Evolutionary conservation across 2,888 invertebrate genomes (phyloP).

Genomic region (Acrobeloides nanus): DNA sequence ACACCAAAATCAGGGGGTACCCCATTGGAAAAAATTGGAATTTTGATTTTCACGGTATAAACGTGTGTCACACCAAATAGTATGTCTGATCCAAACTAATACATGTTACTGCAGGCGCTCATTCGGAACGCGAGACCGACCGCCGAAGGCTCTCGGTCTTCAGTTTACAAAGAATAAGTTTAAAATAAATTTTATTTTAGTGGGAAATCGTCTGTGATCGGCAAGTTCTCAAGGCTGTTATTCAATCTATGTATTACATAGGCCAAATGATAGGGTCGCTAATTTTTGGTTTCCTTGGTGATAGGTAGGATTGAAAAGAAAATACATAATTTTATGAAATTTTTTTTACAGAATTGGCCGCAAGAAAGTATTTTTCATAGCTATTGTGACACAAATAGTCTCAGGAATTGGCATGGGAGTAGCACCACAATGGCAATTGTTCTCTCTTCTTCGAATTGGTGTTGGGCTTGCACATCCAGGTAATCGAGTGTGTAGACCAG

Average conservation of each 20-base stretch:
- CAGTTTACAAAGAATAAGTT: too few relatives aligned
- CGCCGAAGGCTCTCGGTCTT: too few relatives aligned
- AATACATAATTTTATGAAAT: not conserved
- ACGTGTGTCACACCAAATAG: too few relatives aligned
- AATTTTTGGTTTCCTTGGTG: slow-evolving; percentile 51
- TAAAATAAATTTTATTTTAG: slow-evolving; percentile 21
- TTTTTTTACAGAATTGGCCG: slow-evolving; percentile 65
- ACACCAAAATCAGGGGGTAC: too few relatives aligned
- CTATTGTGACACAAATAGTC: slow-evolving; percentile 68
- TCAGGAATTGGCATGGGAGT: slow-evolving; percentile 68
- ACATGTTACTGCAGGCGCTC: too few relatives aligned
- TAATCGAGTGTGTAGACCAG: too few relatives aligned
- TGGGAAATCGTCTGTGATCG: slow-evolving; percentile 51
- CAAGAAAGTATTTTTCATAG: slow-evolving; percentile 67
- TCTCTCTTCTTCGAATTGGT: slow-evolving; percentile 67
- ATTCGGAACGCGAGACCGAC: too few relatives aligned
- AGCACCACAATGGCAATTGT: slow-evolving; percentile 66
- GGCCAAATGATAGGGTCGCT: slow-evolving; percentile 53
- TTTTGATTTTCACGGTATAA: slow-evolving; percentile 3
- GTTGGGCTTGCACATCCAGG: slow-evolving; percentile 70
- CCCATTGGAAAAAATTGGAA: too few relatives aligned
- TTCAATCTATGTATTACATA: slow-evolving; percentile 50
- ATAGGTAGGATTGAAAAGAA: slow-evolving; percentile 29
- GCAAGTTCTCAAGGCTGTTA: slow-evolving; percentile 42
- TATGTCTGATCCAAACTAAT: too few relatives aligned